phyloP scores from a whole-genome alignment of 2,888 invertebrate species.

The Amblyteles armatorius region DNA sequence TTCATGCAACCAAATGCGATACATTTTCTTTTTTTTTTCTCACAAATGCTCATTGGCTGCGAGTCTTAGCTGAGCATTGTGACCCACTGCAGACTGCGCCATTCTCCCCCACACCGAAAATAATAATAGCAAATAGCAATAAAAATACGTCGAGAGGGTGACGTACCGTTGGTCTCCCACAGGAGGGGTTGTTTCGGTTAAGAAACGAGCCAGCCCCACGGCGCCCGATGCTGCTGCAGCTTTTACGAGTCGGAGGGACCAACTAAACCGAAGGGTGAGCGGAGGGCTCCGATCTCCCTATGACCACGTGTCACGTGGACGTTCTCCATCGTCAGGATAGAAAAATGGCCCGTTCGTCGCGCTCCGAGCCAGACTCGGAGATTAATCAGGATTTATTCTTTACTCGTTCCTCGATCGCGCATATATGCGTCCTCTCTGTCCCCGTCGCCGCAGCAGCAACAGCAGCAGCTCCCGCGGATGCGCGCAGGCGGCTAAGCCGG shows the following conservation, averaged over 20 bases:
- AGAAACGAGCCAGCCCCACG: not conserved
- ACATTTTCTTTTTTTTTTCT: too few species aligned
- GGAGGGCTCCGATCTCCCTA: not conserved
- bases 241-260: not conserved
- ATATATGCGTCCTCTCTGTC: constrained; percentile 4
- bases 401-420: constrained; percentile 57
- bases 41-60: too few species aligned
- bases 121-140: constrained; percentile 11
- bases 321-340: constrained; percentile 3
- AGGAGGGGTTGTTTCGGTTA: not conserved
- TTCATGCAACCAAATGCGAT: too few species aligned
- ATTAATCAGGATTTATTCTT: constrained; percentile 84
- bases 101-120: too few species aligned
- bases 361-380: constrained; percentile 75
- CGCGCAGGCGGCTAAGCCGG: constrained; percentile 77
- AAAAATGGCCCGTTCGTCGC: constrained; percentile 14
- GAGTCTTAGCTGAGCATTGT: too few species aligned
- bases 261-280: not conserved
- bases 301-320: constrained; percentile 25
- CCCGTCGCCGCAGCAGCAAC: constrained; percentile 27
- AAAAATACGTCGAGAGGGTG: not conserved
- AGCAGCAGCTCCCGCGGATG: constrained; percentile 27
- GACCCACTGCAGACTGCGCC: too few species aligned
- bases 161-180: not conserved
- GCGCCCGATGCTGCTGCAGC: not conserved